A percentile compares a stretch with the other conserved stretches of the same genome.
Evolutionary conservation across 2,797 vertebrate genomes (phyloP).

Genomic region (Choloepus didactylus): DNA sequence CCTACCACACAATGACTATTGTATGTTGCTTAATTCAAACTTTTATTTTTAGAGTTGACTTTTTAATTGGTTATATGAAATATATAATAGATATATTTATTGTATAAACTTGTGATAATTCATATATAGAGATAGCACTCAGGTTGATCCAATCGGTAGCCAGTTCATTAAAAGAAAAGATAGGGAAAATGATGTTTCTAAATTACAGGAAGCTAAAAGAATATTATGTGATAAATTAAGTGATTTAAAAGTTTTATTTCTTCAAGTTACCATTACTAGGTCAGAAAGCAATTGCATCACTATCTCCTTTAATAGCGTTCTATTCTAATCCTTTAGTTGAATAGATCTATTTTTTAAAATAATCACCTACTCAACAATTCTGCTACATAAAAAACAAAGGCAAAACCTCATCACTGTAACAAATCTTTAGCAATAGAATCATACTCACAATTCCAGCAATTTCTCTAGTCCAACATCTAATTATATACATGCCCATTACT

Average conservation of each 20-base stretch:
- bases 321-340: constrained; percentile 58
- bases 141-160: constrained; percentile 54
- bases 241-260: constrained; percentile 73
- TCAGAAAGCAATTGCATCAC: constrained; percentile 70
- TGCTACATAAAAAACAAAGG: constrained; percentile 57
- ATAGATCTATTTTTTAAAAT: constrained; percentile 69
- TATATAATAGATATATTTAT: constrained; percentile 21
- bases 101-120: constrained; percentile 55
- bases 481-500: constrained; percentile 68
- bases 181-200: constrained; percentile 22
- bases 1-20: background rate
- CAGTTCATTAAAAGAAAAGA: constrained; percentile 63
- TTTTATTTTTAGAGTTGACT: constrained; percentile 31
- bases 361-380: constrained; percentile 73
- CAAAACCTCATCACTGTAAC: constrained; percentile 66
- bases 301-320: constrained; percentile 77
- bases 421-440: constrained; percentile 71
- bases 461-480: constrained; percentile 69
- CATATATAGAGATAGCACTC: constrained; percentile 6
- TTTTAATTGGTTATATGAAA: constrained; percentile 40
- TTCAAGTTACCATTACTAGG: constrained; percentile 59
- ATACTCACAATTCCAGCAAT: constrained; percentile 56
- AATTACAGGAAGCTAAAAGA: constrained; percentile 58
- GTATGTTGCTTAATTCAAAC: constrained; percentile 41
- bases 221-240: constrained; percentile 65